A percentile compares a stretch with the other conserved stretches of the same genome.
Evolutionary conservation across 1,140 invertebrate species (phyloP).

Genomic region (Monochamus saltuarius): DNA sequence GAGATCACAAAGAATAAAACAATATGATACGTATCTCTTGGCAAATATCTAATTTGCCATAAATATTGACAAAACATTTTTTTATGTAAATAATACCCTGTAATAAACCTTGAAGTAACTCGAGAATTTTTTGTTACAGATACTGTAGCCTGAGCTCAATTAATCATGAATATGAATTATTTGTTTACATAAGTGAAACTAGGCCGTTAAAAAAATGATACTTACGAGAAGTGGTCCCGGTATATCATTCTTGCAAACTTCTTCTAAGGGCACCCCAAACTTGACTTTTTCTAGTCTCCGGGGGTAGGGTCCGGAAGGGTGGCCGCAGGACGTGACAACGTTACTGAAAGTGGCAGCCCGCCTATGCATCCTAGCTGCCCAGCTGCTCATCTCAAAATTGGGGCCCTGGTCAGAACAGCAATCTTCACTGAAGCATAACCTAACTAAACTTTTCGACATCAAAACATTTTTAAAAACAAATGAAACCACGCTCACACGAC

Average conservation of each 20-base stretch:
- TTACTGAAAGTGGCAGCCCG: constrained; percentile 84
- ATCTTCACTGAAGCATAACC: constrained; percentile 14
- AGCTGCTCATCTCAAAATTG: constrained; percentile 71
- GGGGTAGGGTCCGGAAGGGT: constrained; percentile 73
- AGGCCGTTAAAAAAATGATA: constrained; percentile 25
- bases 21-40: too few species aligned
- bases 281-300: constrained; percentile 89
- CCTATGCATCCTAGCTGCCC: constrained; percentile 86
- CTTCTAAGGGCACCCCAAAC: constrained; percentile 84
- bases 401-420: background rate
- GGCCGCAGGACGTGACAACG: constrained; percentile 85
- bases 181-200: too few species aligned
- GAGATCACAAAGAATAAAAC: too few species aligned
- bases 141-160: too few species aligned
- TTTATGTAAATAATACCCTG: too few species aligned
- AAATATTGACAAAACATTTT: too few species aligned
- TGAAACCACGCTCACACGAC: constrained; percentile 1
- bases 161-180: too few species aligned
- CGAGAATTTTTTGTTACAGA: too few species aligned
- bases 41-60: too few species aligned
- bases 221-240: constrained; percentile 84
- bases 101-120: too few species aligned
- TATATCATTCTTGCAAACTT: constrained; percentile 92
- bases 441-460: constrained; percentile 12
- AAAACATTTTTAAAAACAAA: constrained; percentile 6